These are phyloP conservation scores for Diplogasteroides magnus DNA, from an alignment of 1,140 invertebrate species.

Conservation along the genomic window DNA sequence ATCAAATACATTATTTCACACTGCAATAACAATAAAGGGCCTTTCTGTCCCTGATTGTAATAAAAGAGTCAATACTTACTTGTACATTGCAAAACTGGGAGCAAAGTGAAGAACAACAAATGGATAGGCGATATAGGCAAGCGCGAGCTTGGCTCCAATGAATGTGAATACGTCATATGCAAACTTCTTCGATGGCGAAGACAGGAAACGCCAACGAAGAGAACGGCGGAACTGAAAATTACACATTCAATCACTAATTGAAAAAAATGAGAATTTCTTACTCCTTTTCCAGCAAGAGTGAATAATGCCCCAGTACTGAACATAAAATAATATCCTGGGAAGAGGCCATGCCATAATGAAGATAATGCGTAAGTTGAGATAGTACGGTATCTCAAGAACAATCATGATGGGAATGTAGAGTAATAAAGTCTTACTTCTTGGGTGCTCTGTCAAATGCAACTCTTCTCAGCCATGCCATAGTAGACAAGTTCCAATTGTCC, in stretches of 20 bases:
- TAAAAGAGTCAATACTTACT: background rate
- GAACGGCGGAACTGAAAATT: background rate
- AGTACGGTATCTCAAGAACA: background rate
- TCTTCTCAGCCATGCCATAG: background rate
- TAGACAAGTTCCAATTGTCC: background rate
- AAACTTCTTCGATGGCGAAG: background rate
- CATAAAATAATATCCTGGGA: background rate
- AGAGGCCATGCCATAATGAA: background rate
- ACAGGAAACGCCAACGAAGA: background rate
- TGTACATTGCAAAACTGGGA: background rate
- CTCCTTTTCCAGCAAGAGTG: background rate
- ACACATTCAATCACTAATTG: background rate
- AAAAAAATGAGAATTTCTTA: background rate
- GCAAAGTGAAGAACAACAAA: background rate
- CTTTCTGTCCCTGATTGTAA: no score
- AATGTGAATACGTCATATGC: background rate
- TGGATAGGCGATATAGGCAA: background rate
- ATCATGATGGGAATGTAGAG: background rate
- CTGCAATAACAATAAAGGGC: no score
- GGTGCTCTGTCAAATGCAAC: background rate
- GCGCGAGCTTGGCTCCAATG: background rate
- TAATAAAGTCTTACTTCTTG: background rate
- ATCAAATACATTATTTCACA: no score
- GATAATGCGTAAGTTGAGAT: background rate
- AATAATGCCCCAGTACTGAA: background rate